phyloP scores from a whole-genome alignment of 2,113 vertebrate genomes.

The Rhegmatorhina hoffmannsi region DNA sequence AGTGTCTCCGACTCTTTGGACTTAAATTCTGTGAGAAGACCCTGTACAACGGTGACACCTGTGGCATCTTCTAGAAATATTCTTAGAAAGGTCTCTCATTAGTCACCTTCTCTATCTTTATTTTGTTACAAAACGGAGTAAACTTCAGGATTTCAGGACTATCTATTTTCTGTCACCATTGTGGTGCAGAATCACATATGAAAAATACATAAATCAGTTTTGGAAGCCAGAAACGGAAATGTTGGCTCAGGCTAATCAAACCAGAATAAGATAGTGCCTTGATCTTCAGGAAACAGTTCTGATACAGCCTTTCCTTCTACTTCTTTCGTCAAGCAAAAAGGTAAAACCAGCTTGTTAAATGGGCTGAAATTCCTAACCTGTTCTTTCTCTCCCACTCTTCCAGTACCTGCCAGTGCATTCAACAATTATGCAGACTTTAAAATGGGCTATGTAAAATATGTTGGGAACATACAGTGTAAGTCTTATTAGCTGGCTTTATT shows the following conservation, averaged over 20 bases:
- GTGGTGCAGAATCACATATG: not conserved
- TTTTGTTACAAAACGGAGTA: not conserved
- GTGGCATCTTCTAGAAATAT: not conserved
- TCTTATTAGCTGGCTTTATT: not conserved
- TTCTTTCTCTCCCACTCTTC: not conserved
- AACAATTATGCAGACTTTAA: not conserved
- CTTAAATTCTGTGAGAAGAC: not conserved
- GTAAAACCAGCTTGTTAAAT: not conserved
- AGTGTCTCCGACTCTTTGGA: rapidly evolving
- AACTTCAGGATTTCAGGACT: not conserved
- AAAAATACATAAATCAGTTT: not conserved
- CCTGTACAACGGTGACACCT: not conserved
- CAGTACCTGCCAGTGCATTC: not conserved
- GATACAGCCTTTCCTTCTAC: not conserved
- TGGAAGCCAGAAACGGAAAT: not conserved
- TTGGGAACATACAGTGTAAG: not conserved
- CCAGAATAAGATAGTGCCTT: not conserved
- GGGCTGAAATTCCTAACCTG: not conserved
- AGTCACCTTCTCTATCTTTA: not conserved
- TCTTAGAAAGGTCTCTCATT: not conserved
- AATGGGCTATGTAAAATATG: not conserved
- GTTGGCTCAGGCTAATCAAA: not conserved
- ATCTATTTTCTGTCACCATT: not conserved
- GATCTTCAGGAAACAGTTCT: not conserved
- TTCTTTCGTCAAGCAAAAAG: not conserved